Base-by-base conservation (phyloP, 2,797 vertebrate species). In the Hylomyscus alleni region DNA sequence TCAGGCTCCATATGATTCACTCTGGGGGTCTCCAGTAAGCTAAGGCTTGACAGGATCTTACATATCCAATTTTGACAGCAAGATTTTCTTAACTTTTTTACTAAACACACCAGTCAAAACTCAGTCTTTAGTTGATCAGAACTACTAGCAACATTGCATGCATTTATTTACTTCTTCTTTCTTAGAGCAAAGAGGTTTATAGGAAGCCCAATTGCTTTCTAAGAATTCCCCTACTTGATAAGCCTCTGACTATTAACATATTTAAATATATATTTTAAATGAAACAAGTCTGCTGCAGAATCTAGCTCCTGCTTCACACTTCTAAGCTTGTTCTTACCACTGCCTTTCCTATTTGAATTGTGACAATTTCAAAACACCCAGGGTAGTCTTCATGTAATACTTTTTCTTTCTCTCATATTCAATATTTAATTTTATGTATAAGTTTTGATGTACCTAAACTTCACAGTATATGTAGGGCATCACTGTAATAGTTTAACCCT, bases 371-470 rank as follows among this genome's bases (percentile, higher is more conserved):
- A 26, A 75, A 54, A 56, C 82, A 44, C 3, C 20, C 31, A 90
- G 62, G 22, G 12, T 84, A 76, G 67, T 3, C 15, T 91, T 83
- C 40, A 80, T 58, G 29, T 44, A 78, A 50, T 62, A 69, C 2
- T 34, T 80, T 1, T 69, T 89, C 3, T 73, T 29, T 69, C 58
- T 94, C 17, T 93, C 29, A 62, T 37, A 34, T 85, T n/a, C 24
- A 52, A 34, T 76, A n/a, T 87, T 97, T 91, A 84, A 93, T 72
- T 65, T 8, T 65, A 34, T 40, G n/a, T 3, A 37, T 4, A 90
- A 93, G 60, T 90, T 92, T 37, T 91, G 10, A 15, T 90, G 47
- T 31, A 20, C 22, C 3, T 6, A 65, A 50, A 15, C 29, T 81
- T 94, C 77, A 88, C 73, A 54, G 4, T 88, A n/a, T n/a, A 84